These are phyloP conservation scores for Paralinhomoeus sp. DNA, from an alignment of 2,888 invertebrate genomes.

Conservation along the genomic window DNA sequence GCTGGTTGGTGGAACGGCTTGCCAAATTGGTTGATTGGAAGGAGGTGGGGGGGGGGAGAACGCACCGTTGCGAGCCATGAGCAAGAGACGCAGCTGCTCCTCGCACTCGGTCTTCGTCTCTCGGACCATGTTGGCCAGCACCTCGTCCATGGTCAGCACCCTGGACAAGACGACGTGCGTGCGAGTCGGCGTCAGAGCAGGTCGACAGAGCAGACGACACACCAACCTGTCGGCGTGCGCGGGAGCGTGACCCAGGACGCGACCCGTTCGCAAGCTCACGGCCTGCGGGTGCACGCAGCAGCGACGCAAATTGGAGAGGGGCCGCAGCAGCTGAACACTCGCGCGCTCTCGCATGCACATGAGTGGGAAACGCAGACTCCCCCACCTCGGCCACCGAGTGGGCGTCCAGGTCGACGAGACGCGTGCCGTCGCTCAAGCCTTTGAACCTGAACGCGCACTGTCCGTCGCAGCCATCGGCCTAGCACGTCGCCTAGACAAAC, in stretches of 20 bases:
- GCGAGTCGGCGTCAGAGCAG: background rate
- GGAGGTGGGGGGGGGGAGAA: too few species aligned
- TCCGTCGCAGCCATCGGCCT: too few species aligned
- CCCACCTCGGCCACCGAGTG: constrained; percentile 28
- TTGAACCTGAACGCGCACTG: constrained; percentile 30
- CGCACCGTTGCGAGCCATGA: too few species aligned
- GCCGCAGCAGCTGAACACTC: constrained; percentile 36
- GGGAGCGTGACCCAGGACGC: background rate
- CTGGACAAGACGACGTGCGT: background rate
- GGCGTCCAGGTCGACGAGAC: constrained; percentile 28
- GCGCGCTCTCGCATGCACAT: background rate
- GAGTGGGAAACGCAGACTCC: background rate
- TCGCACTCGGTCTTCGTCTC: constrained; percentile 40
- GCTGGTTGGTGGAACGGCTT: too few species aligned
- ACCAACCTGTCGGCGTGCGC: background rate
- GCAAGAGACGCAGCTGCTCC: constrained; percentile 28
- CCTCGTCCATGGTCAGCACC: constrained; percentile 39
- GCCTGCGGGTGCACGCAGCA: constrained; percentile 45
- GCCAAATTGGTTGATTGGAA: too few species aligned
- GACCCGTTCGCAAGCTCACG: background rate
- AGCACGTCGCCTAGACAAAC: too few species aligned
- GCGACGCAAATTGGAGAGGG: constrained; percentile 43
- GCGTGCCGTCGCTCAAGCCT: constrained; percentile 16
- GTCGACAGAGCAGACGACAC: too few species aligned
- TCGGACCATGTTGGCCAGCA: constrained; percentile 41